These are phyloP conservation scores for Microtus ochrogaster DNA, from an alignment of 2,113 vertebrate genomes.

Conservation along the genomic window DNA sequence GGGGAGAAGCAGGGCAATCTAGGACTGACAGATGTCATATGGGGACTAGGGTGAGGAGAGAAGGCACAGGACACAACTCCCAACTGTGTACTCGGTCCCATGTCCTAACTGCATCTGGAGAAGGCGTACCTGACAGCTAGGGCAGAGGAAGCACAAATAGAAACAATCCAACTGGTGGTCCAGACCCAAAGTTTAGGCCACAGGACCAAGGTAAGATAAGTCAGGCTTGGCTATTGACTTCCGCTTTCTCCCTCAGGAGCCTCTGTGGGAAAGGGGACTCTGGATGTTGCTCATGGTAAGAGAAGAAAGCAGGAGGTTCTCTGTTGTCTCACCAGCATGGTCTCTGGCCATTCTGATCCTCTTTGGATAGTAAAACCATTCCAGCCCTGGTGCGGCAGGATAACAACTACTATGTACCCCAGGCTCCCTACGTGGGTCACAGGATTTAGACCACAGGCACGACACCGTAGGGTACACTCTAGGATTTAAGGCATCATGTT, in stretches of 20 bases:
- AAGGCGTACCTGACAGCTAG: not conserved
- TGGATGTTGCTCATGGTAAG: not conserved
- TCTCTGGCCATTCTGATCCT: conserved; percentile 66
- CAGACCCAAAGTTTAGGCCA: conserved; percentile 80
- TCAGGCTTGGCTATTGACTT: conserved; percentile 81
- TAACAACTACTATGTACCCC: conserved; percentile 47
- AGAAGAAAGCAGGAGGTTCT: not conserved
- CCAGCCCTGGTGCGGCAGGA: not conserved
- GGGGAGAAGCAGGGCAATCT: conserved; percentile 82
- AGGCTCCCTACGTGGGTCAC: conserved; percentile 64
- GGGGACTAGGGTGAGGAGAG: conserved; percentile 26
- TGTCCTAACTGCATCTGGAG: conserved; percentile 53
- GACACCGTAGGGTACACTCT: conserved; percentile 73
- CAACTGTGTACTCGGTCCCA: conserved; percentile 85
- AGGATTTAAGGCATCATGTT: conserved; percentile 91
- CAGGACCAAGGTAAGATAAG: conserved; percentile 63
- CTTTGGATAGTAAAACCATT: not conserved
- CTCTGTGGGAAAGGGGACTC: conserved; percentile 11
- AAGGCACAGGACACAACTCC: conserved; percentile 78
- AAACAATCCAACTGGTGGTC: conserved; percentile 86
- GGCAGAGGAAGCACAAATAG: conserved; percentile 54
- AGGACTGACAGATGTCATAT: conserved; percentile 68
- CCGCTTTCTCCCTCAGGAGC: conserved; percentile 61
- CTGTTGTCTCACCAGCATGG: conserved; percentile 17
- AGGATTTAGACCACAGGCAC: conserved; percentile 59